A percentile compares a stretch with the other conserved stretches of the same genome.
These are phyloP conservation scores for Homarus gammarus DNA, from an alignment of 2,888 invertebrate genomes.

Conservation along the genomic window DNA sequence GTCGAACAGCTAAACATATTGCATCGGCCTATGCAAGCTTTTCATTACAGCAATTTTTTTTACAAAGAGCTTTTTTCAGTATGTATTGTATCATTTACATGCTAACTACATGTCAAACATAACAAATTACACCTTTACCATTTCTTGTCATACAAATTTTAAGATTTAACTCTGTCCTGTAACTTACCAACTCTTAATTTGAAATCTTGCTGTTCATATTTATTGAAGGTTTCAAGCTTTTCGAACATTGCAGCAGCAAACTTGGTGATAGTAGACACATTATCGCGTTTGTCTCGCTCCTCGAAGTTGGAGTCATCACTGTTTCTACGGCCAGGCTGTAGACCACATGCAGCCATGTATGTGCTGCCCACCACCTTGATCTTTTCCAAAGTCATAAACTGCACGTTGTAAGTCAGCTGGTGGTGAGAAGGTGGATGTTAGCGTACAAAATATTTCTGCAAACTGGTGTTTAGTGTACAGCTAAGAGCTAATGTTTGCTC, in stretches of 20 bases:
- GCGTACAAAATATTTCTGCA: too few relatives aligned
- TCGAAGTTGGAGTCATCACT: slow-evolving; percentile 64
- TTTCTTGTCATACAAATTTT: too few relatives aligned
- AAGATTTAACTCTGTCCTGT: background rate
- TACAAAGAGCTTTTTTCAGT: too few relatives aligned
- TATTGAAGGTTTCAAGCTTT: slow-evolving; percentile 83
- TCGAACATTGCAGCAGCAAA: slow-evolving; percentile 88
- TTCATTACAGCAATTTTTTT: too few relatives aligned
- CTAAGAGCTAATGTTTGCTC: too few relatives aligned
- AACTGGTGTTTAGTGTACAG: too few relatives aligned
- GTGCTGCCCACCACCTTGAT: slow-evolving; percentile 98
- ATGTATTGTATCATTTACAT: too few relatives aligned
- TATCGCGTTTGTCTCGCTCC: slow-evolving; percentile 77
- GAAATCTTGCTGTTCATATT: slow-evolving; percentile 82
- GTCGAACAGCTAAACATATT: too few relatives aligned
- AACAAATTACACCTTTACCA: too few relatives aligned
- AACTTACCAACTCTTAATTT: slow-evolving; percentile 86
- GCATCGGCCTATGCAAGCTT: too few relatives aligned
- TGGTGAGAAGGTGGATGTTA: slow-evolving; percentile 29
- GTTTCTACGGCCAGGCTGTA: slow-evolving; percentile 85
- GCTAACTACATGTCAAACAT: too few relatives aligned
- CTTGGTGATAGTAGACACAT: slow-evolving; percentile 82
- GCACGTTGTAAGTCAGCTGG: slow-evolving; percentile 84
- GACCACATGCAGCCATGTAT: slow-evolving; percentile 97
- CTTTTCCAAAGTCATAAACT: slow-evolving; percentile 89